A percentile compares a stretch with the other conserved stretches of the same genome.
Evolutionary conservation across 1,140 invertebrate species (phyloP).

Genomic region (Bombus breviceps): DNA sequence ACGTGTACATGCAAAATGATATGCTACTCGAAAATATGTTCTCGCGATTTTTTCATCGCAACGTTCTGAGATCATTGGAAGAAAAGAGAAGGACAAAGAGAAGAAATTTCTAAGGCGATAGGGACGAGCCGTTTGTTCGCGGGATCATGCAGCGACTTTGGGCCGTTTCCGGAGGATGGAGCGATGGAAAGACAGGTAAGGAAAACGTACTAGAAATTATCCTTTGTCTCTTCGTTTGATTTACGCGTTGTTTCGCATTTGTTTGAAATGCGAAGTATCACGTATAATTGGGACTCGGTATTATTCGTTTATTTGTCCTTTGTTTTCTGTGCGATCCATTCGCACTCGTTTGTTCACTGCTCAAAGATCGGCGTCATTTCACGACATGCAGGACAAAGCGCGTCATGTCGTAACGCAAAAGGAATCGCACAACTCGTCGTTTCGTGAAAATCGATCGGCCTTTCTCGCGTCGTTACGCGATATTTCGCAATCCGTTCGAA

Average conservation of each 20-base stretch:
- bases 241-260: neutral
- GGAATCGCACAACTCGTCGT: slow-evolving; percentile 23
- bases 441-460: slow-evolving; percentile 35
- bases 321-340: neutral
- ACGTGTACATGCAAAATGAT: neutral
- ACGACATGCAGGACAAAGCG: neutral
- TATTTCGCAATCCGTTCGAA: slow-evolving; percentile 3
- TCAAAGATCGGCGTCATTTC: neutral
- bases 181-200: slow-evolving; percentile 39
- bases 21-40: neutral
- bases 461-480: no score
- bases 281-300: neutral
- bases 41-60: neutral
- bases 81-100: neutral
- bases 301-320: neutral
- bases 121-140: no score
- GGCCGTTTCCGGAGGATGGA: neutral
- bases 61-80: neutral
- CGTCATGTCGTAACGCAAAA: neutral
- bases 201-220: neutral
- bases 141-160: slow-evolving; percentile 31
- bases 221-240: neutral
- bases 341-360: no score
- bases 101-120: neutral
- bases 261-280: no score